A percentile compares a stretch with the other conserved stretches of the same genome.
Conservation (phyloP, 2,888 invertebrate genomes). For the Anthoptus insignis region DNA sequence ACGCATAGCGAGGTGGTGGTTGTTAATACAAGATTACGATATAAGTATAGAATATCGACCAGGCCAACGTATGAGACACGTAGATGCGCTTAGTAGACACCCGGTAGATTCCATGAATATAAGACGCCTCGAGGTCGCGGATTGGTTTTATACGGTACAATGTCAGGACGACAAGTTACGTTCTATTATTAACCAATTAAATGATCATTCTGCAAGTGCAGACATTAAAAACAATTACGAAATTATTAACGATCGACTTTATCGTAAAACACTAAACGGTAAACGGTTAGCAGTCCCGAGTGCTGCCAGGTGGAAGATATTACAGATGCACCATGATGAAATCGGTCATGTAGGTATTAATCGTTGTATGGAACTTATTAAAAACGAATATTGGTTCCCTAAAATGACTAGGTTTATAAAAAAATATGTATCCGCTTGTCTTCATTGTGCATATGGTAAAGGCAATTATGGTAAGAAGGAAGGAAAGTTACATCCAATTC, state of each 20-base stretch:
- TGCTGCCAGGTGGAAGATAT: slow-evolving; percentile 52
- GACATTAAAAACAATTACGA: slow-evolving; percentile 46
- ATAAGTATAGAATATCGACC: slow-evolving; percentile 56
- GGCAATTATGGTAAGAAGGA: slow-evolving; percentile 43
- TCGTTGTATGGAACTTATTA: slow-evolving; percentile 48
- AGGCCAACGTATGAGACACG: slow-evolving; percentile 55
- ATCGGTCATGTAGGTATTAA: slow-evolving; percentile 54
- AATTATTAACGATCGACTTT: slow-evolving; percentile 43
- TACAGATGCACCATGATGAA: slow-evolving; percentile 56
- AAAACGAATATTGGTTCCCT: slow-evolving; percentile 54
- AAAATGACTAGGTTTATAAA: slow-evolving; percentile 51
- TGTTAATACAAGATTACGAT: slow-evolving; percentile 56
- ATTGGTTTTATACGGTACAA: slow-evolving; percentile 51
- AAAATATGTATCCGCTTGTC: slow-evolving; percentile 50
- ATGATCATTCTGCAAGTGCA: slow-evolving; percentile 1
- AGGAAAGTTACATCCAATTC: slow-evolving; percentile 44
- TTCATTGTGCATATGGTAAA: slow-evolving; percentile 55
- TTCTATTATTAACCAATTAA: slow-evolving; percentile 31
- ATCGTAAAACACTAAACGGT: slow-evolving; percentile 45
- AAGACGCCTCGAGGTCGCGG: slow-evolving; percentile 42
- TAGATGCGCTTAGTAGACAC: slow-evolving; percentile 58
- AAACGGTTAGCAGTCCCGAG: slow-evolving; percentile 52
- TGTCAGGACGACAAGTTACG: slow-evolving; percentile 45
- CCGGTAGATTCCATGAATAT: slow-evolving; percentile 45
- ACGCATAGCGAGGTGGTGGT: slow-evolving; percentile 57